Base-by-base conservation (phyloP, 2,888 invertebrate species). In the Andrena marginata region DNA sequence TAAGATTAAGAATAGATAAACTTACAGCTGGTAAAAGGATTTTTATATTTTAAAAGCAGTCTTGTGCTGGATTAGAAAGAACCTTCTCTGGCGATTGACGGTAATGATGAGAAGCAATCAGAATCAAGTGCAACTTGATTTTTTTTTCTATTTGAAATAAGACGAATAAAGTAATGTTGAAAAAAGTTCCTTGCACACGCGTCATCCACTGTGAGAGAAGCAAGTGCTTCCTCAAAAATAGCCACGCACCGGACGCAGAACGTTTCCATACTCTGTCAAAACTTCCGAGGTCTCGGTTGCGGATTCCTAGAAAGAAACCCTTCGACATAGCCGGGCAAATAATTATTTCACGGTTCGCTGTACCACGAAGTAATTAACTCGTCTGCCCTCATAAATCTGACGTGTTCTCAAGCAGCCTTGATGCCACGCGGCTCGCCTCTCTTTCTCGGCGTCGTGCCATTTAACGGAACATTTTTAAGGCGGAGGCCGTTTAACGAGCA, bases 281-380 rank as follows among this genome's bases (percentile, higher is more conserved):
- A 16, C 23, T 1, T 49, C 51, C 42, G 4, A 42, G 42, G 13
- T 42, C 16, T 4, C 23, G 60, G 13, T 62, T n/a, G 49, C 65
- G 69, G 62, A 72, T 65, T 23, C 33, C 16, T 10, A 16, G 42
- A 10, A 16, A 72, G 49, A 60, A 69, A 48, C 26, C 13, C 48
- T 68, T 77, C 51, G 75, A 35, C 16, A 16, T 65, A 60, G 7
- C 10, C 29, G 48, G 49, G 51, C 64, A 65, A 71, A 77, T 89
- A 89, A 89, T 89, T 89, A 89, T 90, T 88, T 86, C 74, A 70
- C 82, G 85, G 77, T 85, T 72, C 59, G 70, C 67, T 72, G 51
- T 70, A 81, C 82, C 83, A 67, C 67, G 75, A 77, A 84, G 86
- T 88, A 90, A 90, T 90, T 90, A 88, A 89, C 85, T 89, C 78